Percentiles rank a stretch among this genome's conserved stretches.
Evolutionary conservation across 2,888 invertebrate species (phyloP).

Genomic region (Machimus atricapillus): DNA sequence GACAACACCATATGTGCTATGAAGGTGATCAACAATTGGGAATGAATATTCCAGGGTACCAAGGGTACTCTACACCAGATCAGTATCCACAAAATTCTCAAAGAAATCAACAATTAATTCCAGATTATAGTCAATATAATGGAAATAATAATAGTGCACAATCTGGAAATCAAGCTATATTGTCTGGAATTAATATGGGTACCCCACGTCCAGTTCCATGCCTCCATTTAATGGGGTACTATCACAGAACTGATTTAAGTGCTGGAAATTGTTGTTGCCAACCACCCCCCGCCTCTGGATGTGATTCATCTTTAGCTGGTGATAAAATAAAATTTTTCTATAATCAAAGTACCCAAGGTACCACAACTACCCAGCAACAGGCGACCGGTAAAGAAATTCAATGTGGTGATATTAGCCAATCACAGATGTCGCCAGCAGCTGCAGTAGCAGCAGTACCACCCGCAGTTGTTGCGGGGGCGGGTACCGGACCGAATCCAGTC

Average conservation of each 20-base stretch:
- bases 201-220: conserved; percentile 27
- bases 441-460: too few relatives aligned
- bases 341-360: neutral
- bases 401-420: conserved; percentile 66
- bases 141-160: neutral
- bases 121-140: neutral
- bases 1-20: conserved; percentile 8
- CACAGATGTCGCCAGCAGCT: conserved; percentile 66
- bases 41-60: neutral
- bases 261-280: conserved; percentile 50
- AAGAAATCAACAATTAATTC: neutral
- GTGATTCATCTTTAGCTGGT: conserved; percentile 33
- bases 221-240: conserved; percentile 48
- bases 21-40: conserved; percentile 6
- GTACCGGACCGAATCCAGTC: neutral
- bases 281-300: neutral
- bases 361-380: neutral
- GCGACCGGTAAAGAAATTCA: conserved; percentile 62
- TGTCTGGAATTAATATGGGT: neutral
- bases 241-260: conserved; percentile 49
- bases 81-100: neutral
- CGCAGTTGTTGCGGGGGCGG: neutral
- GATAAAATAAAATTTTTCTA: conserved; percentile 46
- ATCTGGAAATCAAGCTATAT: neutral
- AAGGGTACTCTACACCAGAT: neutral